Evolutionary conservation across 2,797 vertebrate genomes (phyloP).

Genomic region (Pantherophis alleghaniensis): DNA sequence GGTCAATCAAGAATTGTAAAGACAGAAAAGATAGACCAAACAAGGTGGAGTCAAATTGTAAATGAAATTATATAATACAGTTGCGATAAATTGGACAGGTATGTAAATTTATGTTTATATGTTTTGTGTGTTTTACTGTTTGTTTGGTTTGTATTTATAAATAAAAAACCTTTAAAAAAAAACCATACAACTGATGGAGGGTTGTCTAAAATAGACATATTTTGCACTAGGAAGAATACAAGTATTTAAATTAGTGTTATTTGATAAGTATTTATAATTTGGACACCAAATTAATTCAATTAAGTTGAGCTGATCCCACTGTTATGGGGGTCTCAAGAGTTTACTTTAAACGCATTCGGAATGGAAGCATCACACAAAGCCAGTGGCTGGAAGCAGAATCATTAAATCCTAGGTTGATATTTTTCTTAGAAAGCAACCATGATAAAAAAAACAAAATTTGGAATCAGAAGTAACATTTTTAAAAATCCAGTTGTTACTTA

Average conservation of each 20-base stretch:
- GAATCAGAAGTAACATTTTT: background rate
- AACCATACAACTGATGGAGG: background rate
- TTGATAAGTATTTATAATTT: background rate
- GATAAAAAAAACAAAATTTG: background rate
- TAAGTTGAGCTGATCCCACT: background rate
- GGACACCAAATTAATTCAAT: background rate
- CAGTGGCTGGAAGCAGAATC: background rate
- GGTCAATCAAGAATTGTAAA: too few relatives aligned
- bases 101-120: too few relatives aligned
- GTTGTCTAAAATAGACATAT: background rate
- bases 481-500: slow-evolving; percentile 68
- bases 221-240: background rate
- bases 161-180: too few relatives aligned
- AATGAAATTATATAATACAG: too few relatives aligned
- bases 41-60: too few relatives aligned
- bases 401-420: background rate
- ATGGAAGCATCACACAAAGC: background rate
- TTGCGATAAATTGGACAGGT: too few relatives aligned
- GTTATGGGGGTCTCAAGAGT: background rate
- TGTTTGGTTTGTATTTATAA: too few relatives aligned
- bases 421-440: background rate
- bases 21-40: too few relatives aligned
- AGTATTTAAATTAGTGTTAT: background rate
- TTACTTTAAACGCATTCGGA: background rate
- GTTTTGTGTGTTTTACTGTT: too few relatives aligned